Base-by-base conservation (phyloP, 2,113 vertebrate species). In the Hippocampus abdominalis region DNA sequence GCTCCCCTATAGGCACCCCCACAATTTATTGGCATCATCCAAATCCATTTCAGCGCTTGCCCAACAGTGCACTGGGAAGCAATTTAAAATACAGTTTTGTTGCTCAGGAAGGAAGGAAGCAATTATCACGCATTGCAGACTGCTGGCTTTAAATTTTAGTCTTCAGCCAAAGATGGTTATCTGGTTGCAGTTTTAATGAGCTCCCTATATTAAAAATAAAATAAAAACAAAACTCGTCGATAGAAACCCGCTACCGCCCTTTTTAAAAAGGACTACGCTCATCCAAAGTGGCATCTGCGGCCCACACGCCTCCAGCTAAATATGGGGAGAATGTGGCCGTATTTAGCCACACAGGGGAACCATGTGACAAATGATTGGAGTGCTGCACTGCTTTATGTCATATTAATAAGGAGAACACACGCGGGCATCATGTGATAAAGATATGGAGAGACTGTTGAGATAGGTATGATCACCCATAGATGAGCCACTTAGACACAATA, bases 231-330 rank as follows among this genome's bases (percentile, higher is more conserved):
- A 81, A 48, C 65, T 75, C 76, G 74, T 85, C 78, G 74, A 78
- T 69, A 70, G 69, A 79, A 87, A 85, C 59, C 76, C 74, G 77
- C 81, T 78, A 82, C 61, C 73, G 65, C 53, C 68, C 60, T 44
- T 74, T 78, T 54, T 12, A 83, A 86, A 86, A 83, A 65, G 68
- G 27, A 72, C 73, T 77, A 64, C 48, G 57, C 84, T 88, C 70
- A 84, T 85, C 79, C 73, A 70, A 83, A 78, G 67, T 80, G 82
- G 84, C 84, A 87, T 89, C 83, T 89, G 86, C 66, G 36, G 74
- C 65, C 42, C 79, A 53, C 57, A 3, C 54, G 84, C 84, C 80
- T 79, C 75, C 68, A 82, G 84, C 84, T 77, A 72, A 81, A 82
- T 79, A 64, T 71, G 67, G 74, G 66, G 77, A 6, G 79, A 77